Evolutionary conservation across 2,113 vertebrate genomes (phyloP), one percentile per base, ranked within the genome.

Genomic region (Cygnus buccinator): DNA sequence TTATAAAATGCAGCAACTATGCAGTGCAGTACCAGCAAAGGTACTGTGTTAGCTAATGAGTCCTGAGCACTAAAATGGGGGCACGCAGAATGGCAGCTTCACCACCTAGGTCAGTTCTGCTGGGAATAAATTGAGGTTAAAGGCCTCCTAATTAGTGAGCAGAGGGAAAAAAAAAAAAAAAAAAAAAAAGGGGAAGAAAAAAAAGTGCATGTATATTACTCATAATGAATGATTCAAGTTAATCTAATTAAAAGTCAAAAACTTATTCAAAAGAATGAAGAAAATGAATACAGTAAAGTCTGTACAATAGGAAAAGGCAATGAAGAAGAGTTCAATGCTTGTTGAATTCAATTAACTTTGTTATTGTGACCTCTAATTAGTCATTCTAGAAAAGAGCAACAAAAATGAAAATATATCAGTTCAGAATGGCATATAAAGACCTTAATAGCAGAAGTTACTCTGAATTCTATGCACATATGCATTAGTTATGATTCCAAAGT

Each of bases 181-280:
- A 46, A 22, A 48, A 48, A 50, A 50, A 13, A 50, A 50, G 25
- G 25, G 20, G 46, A 48, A 48, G 46, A 17, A 63, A 31, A 57
- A 80, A 90, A 86, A 48, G 16, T 58, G 16, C 54, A 91, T 83
- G 46, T 39, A 91, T 92, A 91, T 91, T 84, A 67, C n/a, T 94
- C 26, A 48, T 89, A 87, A 93, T 90, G 39, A 92, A 91, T 90
- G 29, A 90, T 61, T 92, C 46, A 87, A 86, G 46, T 85, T 93
- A 84, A 55, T 57, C 61, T 92, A 94, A 94, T 89, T 90, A 92
- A 86, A 92, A 94, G 39, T 18, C 44, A 74, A 72, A 95, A 93
- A 78, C 28, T 90, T 85, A 46, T 86, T 71, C 46, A 67, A 93
- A 91, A 82, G 73, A 81, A 22, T 80, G 9, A 21, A 87, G 71